Conservation (phyloP, 2,113 vertebrate species). For the Stercorarius parasiticus region DNA sequence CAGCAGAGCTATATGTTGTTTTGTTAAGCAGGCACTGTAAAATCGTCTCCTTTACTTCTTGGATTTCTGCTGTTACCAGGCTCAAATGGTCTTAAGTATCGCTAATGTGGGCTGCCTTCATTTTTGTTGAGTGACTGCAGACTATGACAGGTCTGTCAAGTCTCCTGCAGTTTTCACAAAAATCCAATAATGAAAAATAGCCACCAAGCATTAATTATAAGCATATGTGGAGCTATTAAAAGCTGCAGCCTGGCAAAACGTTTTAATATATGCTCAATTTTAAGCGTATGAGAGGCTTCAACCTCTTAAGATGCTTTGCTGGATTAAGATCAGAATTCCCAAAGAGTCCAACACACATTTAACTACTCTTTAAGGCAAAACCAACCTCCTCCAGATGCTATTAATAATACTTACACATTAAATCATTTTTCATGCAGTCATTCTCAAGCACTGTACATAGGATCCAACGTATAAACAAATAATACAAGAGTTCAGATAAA, state of each 20-base stretch:
- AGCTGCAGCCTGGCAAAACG: background rate
- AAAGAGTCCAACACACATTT: background rate
- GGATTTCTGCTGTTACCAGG: background rate
- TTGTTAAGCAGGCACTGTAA: background rate
- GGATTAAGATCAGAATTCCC: constrained; percentile 25
- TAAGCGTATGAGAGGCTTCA: background rate
- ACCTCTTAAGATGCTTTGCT: background rate
- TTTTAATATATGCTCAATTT: background rate
- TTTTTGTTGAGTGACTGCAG: constrained; percentile 22
- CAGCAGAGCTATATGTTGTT: background rate
- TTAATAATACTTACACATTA: background rate
- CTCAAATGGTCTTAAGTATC: background rate
- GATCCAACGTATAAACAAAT: background rate
- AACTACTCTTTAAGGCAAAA: background rate
- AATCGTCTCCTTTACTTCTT: background rate
- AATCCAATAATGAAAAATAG: background rate
- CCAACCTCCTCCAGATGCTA: background rate
- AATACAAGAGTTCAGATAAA: background rate
- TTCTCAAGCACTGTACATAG: background rate
- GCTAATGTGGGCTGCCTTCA: background rate
- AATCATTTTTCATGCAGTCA: background rate
- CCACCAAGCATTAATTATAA: background rate
- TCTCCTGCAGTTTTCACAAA: background rate
- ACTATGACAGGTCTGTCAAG: background rate
- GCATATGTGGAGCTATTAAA: background rate